Evolutionary conservation across 1,140 invertebrate species (phyloP).

Genomic region (Rhyzopertha dominica): DNA sequence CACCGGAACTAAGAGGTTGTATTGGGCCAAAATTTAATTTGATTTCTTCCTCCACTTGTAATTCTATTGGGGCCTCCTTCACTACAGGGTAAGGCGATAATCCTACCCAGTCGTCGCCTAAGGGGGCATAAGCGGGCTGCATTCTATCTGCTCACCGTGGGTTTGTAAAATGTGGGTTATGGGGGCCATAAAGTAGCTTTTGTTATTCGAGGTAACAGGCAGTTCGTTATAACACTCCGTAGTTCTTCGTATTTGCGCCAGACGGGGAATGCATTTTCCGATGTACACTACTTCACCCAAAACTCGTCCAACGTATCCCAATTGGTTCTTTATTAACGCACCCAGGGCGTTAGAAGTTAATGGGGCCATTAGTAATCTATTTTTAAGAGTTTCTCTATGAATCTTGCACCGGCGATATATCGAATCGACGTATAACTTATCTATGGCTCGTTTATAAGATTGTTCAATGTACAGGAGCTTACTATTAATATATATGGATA

Average conservation of each 20-base stretch:
- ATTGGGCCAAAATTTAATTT: neutral
- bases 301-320: constrained; percentile 1
- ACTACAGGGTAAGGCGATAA: neutral
- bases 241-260: neutral
- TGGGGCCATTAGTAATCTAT: no score
- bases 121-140: neutral
- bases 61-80: no score
- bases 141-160: constrained; percentile 1
- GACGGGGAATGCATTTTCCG: neutral
- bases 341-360: no score
- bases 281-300: constrained; percentile 9
- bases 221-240: constrained; percentile 1
- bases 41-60: no score
- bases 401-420: constrained; percentile 1
- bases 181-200: neutral
- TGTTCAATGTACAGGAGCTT: constrained; percentile 7
- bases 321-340: no score
- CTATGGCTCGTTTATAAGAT: neutral
- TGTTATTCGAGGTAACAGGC: neutral
- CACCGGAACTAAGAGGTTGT: neutral
- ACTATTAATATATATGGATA: no score
- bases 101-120: constrained; percentile 7
- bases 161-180: constrained; percentile 8
- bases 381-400: neutral
- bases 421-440: constrained; percentile 7